Percentiles rank a stretch among this genome's conserved stretches.
phyloP scores from a whole-genome alignment of 2,113 vertebrate genomes.

The Egretta garzetta region DNA sequence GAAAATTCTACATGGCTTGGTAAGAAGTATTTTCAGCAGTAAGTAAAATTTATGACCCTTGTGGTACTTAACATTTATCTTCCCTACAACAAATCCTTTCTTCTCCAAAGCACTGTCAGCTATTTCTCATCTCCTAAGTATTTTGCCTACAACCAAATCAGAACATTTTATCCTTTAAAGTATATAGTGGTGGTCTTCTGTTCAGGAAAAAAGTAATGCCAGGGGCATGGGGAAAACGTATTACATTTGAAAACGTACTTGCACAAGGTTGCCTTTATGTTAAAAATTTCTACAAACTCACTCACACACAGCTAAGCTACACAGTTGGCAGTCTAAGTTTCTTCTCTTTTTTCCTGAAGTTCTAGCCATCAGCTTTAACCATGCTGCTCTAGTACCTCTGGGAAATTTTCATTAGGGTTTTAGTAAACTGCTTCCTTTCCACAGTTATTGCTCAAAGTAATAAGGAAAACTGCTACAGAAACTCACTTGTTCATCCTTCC shows the following conservation, averaged over 20 bases:
- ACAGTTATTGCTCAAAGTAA: not conserved
- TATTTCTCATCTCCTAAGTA: slow-evolving; percentile 21
- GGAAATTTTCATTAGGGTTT: not conserved
- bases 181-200: not conserved
- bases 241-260: not conserved
- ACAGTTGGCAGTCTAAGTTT: not conserved
- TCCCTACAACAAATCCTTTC: slow-evolving; percentile 4
- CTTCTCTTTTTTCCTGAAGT: not conserved
- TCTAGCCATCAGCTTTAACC: not conserved
- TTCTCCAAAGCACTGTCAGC: not conserved
- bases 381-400: not conserved
- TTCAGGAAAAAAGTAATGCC: not conserved
- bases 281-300: not conserved
- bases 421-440: not conserved
- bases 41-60: slow-evolving; percentile 34
- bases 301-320: not conserved
- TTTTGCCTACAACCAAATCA: not conserved
- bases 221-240: not conserved
- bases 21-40: slow-evolving; percentile 8
- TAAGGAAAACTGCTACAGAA: not conserved
- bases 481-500: not conserved
- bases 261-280: not conserved
- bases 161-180: slow-evolving; percentile 31
- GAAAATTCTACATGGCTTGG: not conserved
- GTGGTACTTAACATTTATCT: not conserved